phyloP scores from a whole-genome alignment of 2,797 vertebrate genomes.

The Novumbra hubbsi region DNA sequence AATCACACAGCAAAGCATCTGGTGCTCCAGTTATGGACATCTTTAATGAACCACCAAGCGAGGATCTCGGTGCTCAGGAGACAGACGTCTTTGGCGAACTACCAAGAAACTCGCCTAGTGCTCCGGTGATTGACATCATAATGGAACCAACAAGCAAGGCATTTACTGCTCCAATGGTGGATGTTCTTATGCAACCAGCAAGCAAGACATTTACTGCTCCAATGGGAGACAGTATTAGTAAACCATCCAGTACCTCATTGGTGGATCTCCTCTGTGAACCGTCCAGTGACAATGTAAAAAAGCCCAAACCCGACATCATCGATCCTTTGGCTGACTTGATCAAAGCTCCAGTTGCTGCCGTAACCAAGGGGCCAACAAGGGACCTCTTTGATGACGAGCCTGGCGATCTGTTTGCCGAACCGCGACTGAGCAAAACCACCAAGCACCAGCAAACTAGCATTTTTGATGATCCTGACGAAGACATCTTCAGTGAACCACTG shows the following conservation, averaged over 20 bases:
- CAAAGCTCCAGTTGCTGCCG: slow-evolving; percentile 11
- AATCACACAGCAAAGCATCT: not conserved
- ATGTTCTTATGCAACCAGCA: not conserved
- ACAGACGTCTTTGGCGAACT: not conserved
- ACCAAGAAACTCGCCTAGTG: slow-evolving; percentile 14
- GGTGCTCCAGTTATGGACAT: not conserved
- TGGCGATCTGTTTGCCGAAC: slow-evolving; percentile 57
- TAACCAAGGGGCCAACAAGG: slow-evolving; percentile 17
- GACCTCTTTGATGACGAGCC: slow-evolving; percentile 67
- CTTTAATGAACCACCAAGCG: not conserved
- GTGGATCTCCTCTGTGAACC: slow-evolving; percentile 10
- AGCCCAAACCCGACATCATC: slow-evolving; percentile 5
- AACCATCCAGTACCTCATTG: not conserved
- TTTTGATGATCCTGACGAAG: slow-evolving; percentile 51
- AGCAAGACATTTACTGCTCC: not conserved
- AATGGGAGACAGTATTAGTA: not conserved
- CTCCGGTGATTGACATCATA: not conserved
- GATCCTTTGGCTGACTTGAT: slow-evolving; percentile 57
- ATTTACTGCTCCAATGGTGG: not conserved
- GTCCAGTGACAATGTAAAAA: not conserved
- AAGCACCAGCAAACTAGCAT: slow-evolving; percentile 59
- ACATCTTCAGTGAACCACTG: slow-evolving; percentile 54
- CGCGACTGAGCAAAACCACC: slow-evolving; percentile 42
- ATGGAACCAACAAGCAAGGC: not conserved
- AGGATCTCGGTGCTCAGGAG: slow-evolving; percentile 24